Percentiles rank a stretch among this genome's conserved stretches.
Conservation (phyloP, 2,113 vertebrate species). For the Mola mola region DNA sequence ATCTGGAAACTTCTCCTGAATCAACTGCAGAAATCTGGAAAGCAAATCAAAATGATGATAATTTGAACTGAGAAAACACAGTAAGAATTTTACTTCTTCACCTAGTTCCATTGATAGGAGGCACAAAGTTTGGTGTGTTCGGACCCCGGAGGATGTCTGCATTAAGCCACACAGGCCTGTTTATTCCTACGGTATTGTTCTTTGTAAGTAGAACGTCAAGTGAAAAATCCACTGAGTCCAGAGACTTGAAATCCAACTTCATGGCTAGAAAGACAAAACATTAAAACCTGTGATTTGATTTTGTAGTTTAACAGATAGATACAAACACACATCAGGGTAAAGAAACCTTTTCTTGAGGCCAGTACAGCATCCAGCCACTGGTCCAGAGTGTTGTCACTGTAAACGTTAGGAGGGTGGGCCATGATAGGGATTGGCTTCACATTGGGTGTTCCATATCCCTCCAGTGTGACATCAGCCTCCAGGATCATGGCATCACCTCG, state of each 20-base stretch:
- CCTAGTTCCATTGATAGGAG: conserved; percentile 76
- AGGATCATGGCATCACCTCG: conserved; percentile 83
- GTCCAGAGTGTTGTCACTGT: conserved; percentile 86
- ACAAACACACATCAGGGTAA: neutral
- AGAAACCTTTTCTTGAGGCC: conserved; percentile 81
- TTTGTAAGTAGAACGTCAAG: conserved; percentile 72
- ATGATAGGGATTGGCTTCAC: conserved; percentile 84
- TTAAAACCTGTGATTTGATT: too few species aligned
- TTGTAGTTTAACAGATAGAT: too few species aligned
- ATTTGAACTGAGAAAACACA: neutral
- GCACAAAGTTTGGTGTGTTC: conserved; percentile 75
- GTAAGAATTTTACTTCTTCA: neutral
- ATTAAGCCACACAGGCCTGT: conserved; percentile 82
- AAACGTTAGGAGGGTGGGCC: conserved; percentile 84
- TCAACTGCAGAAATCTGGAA: conserved; percentile 82
- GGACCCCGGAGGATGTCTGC: conserved; percentile 84
- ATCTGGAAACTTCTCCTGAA: conserved; percentile 83
- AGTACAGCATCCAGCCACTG: conserved; percentile 86
- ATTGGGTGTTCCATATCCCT: conserved; percentile 79
- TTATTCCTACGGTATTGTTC: conserved; percentile 62
- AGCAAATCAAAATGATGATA: neutral
- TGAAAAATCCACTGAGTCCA: conserved; percentile 75
- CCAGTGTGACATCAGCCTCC: conserved; percentile 84
- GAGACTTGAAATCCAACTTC: conserved; percentile 86
- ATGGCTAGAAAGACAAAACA: conserved; percentile 68